Evolutionary conservation across 2,888 invertebrate species (phyloP), one percentile per base, ranked within the genome.

Genomic region (Meghimatium bilineatum): DNA sequence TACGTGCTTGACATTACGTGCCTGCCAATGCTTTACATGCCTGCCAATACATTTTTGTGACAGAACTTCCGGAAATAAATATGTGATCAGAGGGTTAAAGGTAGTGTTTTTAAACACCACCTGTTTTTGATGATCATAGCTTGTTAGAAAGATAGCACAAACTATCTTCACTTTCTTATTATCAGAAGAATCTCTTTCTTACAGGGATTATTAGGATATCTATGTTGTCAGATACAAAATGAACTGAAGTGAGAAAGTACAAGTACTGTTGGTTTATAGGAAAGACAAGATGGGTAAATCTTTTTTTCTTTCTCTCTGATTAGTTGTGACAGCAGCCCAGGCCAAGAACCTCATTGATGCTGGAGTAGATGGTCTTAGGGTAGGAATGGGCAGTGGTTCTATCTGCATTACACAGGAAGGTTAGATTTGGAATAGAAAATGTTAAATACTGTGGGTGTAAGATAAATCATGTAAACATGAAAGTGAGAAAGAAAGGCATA

Each of bases 371-470:
- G 99, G 96, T 1, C 94, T 99, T 69, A 95, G 99, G 87, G 98
- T 99, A 17, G 99, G 99, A 29, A 99, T 99, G 99, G 99, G 99
- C 26, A 97, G 97, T 93, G 99, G 99, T 1, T 99, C 99, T 23
- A 99, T 99, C 90, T 99, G 99, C 93, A 99, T 99, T 87, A 99
- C 99, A 1, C 99, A 99, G 94, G 95, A 95, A 93, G 94, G 94
- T 94, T 77, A 52, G 88, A 80, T 52, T 44, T 14, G n/a, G 29
- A 8, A 66, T 49, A 56, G 20, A 56, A 20, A 3, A n/a, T 26
- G n/a, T 63, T 26, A 10, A 1, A 63, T 26, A 63, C 3, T 5
- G 14, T n/a, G n/a, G 5, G 60, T 63, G 60, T n/a, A 23, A 17
- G 56, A 56, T 3, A 56, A 56, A 56, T 8, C 20, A 56, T 56